phyloP scores from a whole-genome alignment of 2,113 vertebrate species.

The Vombatus ursinus region DNA sequence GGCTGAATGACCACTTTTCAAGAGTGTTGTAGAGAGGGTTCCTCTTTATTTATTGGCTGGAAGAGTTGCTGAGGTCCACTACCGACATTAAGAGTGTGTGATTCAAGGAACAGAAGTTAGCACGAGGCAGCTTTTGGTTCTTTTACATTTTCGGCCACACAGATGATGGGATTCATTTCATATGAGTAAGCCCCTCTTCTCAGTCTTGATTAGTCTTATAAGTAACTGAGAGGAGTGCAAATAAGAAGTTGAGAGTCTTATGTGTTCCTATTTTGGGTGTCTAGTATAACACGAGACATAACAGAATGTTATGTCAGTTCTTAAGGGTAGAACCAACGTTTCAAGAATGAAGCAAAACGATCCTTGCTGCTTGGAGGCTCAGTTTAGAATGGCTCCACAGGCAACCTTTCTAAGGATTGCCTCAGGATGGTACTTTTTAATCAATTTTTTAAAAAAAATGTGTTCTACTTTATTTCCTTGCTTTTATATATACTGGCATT shows the following conservation, averaged over 20 bases:
- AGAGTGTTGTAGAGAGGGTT: not conserved
- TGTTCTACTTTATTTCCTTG: constrained; percentile 18
- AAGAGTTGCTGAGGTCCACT: not conserved
- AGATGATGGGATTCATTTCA: not conserved
- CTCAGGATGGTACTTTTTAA: not conserved
- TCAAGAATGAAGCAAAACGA: not conserved
- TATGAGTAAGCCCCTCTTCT: not conserved
- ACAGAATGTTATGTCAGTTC: not conserved
- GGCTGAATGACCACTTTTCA: not conserved
- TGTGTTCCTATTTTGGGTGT: too few species aligned
- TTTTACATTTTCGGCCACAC: not conserved
- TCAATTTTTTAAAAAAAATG: not conserved
- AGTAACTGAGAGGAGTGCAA: not conserved
- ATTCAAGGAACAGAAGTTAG: not conserved
- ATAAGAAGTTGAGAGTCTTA: not conserved
- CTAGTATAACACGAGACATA: not conserved
- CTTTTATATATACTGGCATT: not conserved
- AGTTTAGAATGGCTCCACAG: not conserved
- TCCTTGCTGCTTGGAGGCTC: not conserved
- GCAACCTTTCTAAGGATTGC: not conserved
- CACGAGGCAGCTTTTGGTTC: not conserved
- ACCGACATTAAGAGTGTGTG: not conserved
- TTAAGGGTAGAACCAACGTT: not conserved
- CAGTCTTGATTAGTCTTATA: not conserved
- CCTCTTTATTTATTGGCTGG: not conserved